Conservation (phyloP, 2,888 invertebrate genomes). For the Aleiodes alternator region DNA sequence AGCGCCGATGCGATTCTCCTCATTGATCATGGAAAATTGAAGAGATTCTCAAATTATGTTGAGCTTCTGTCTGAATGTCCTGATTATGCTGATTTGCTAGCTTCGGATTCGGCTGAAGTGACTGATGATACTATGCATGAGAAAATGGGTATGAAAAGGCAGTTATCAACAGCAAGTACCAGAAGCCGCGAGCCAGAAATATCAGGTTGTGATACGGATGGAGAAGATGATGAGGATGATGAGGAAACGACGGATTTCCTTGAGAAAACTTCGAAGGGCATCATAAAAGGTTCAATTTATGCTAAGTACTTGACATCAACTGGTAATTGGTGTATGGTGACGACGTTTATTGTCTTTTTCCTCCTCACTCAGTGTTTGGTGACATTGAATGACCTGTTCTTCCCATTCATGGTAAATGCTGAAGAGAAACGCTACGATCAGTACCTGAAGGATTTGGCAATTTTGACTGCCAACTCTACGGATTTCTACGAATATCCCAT, state of each 20-base stretch:
- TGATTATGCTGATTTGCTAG: slow-evolving; percentile 65
- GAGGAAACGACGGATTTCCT: slow-evolving; percentile 64
- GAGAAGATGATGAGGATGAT: slow-evolving; percentile 67
- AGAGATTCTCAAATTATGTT: slow-evolving; percentile 64
- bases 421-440: slow-evolving; percentile 73
- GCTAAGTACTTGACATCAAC: slow-evolving; percentile 78
- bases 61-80: slow-evolving; percentile 65
- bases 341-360: slow-evolving; percentile 76
- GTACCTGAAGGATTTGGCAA: slow-evolving; percentile 19
- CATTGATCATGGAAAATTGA: slow-evolving; percentile 68
- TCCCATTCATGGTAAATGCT: slow-evolving; percentile 77
- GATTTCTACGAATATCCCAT: slow-evolving; percentile 58
- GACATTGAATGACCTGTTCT: slow-evolving; percentile 83
- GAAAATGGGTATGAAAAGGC: slow-evolving; percentile 59
- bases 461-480: slow-evolving; percentile 27
- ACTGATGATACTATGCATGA: slow-evolving; percentile 57
- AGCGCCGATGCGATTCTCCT: slow-evolving; percentile 71
- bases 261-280: slow-evolving; percentile 75
- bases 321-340: slow-evolving; percentile 75
- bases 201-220: slow-evolving; percentile 63
- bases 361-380: slow-evolving; percentile 79
- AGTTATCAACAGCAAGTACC: slow-evolving; percentile 69
- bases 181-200: slow-evolving; percentile 69
- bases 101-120: slow-evolving; percentile 60
- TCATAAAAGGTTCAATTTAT: slow-evolving; percentile 74